Evolutionary conservation across 2,113 vertebrate genomes (phyloP).

Genomic region (Cryptoleucopteryx plumbea): DNA sequence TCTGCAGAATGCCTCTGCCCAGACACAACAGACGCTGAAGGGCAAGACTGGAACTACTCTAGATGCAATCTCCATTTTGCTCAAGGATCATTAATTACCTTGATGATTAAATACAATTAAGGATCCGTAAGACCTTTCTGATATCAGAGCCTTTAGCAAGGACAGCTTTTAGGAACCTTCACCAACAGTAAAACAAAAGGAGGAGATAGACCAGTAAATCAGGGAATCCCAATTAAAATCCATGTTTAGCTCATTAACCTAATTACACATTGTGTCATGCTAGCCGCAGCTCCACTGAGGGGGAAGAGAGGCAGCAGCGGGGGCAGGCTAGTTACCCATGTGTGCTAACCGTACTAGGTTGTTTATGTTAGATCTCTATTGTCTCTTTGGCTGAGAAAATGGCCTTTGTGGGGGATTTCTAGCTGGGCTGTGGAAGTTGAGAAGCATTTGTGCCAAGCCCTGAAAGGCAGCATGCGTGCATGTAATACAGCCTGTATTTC

Average conservation of each 20-base stretch:
- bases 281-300: background rate
- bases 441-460: background rate
- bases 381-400: background rate
- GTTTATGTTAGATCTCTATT: background rate
- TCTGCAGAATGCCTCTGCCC: conserved; percentile 9
- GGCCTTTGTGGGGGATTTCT: background rate
- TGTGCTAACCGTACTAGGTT: background rate
- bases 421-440: background rate
- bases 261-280: conserved; percentile 23
- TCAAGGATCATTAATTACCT: conserved; percentile 65
- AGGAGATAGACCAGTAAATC: conserved; percentile 37
- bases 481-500: background rate
- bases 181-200: conserved; percentile 44
- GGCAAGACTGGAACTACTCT: conserved; percentile 36
- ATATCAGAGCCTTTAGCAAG: conserved; percentile 34
- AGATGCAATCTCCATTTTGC: conserved; percentile 54
- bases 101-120: conserved; percentile 65
- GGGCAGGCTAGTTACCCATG: background rate
- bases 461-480: rapidly evolving
- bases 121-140: conserved; percentile 54
- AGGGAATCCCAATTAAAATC: conserved; percentile 60
- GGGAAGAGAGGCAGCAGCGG: background rate
- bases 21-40: conserved; percentile 54
- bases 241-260: conserved; percentile 58
- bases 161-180: conserved; percentile 46